Evolutionary conservation across 1,140 invertebrate species (phyloP), one percentile per base, ranked within the genome.

Genomic region (Gonatopus flavifemur): DNA sequence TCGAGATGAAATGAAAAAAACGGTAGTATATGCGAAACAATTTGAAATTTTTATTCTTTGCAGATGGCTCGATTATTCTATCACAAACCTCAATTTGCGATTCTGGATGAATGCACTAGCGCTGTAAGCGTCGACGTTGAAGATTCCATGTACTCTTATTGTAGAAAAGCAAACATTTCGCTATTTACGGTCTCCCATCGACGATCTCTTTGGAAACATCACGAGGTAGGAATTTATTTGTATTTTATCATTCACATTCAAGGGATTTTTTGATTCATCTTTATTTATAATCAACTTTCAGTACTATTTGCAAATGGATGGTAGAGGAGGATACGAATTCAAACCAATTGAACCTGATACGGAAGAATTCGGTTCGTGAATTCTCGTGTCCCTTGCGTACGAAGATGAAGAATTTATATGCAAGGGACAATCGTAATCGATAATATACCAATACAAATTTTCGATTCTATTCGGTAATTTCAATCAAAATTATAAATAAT

Each of bases 41-140:
- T n/a, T n/a, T n/a, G n/a, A n/a, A 28, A 13, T 20, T 0, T 3
- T 20, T 53, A 32, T 59, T 60, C 39, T 58, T 56, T 67, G 0
- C 67, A 93, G 87, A 98, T 98, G 96, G 94, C 96, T 35, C 82
- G 96, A 33, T 80, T 98, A 28, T 97, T 99, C 75, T 99, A 99
- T 77, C 95, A 98, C 71, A 85, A 83, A 62, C 97, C 97, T 9
- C 95, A 98, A 77, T 99, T 98, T 80, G 96, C 96, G 20, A 98
- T 98, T 67, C 76, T 99, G 49, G 97, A 99, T 71, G 96, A 99
- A 77, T 99, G 97, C 68, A 99, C 97, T 2, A 96, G 93, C 74
- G 95, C 96, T 3, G 96, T 98, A 0, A 96, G 93, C 54, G 91
- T 98, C 0, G 96, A 98, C 74, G 96, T 98, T 0, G 97, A 98